A percentile compares a stretch with the other conserved stretches of the same genome.
Evolutionary conservation across 1,140 invertebrate genomes (phyloP).

Genomic region (Oryctes rhinoceros): DNA sequence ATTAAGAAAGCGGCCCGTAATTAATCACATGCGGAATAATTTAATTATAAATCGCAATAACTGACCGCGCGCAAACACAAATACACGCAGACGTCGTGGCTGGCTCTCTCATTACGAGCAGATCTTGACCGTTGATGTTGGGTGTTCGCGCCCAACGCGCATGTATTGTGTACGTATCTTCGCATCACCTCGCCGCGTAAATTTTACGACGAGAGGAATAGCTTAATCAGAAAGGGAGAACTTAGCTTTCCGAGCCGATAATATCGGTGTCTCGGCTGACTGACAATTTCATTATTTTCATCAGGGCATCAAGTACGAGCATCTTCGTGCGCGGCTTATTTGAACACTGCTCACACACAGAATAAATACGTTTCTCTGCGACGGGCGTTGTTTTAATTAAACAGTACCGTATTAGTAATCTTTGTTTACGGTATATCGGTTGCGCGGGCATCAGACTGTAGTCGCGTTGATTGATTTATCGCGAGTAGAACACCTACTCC

Average conservation of each 20-base stretch:
- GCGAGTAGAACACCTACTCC: not conserved
- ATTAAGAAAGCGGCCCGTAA: slow-evolving; percentile 33
- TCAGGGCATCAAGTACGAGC: not conserved
- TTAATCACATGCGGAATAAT: slow-evolving; percentile 33
- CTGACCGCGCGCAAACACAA: not conserved
- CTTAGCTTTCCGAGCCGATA: slow-evolving; percentile 29
- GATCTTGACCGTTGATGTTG: not conserved
- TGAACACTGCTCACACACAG: not conserved
- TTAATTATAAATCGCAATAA: slow-evolving; percentile 37
- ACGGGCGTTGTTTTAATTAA: not conserved
- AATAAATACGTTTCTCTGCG: not conserved
- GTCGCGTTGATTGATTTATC: not conserved
- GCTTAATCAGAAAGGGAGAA: not conserved
- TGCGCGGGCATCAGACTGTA: not conserved
- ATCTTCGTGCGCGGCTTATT: not conserved
- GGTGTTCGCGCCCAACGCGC: not conserved
- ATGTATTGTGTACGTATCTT: not conserved
- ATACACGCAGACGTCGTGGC: not conserved
- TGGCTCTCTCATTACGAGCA: not conserved
- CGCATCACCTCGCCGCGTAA: not conserved
- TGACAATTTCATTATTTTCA: slow-evolving; percentile 49
- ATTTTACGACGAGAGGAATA: not conserved
- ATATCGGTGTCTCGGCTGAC: slow-evolving; percentile 44
- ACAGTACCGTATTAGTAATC: not conserved
- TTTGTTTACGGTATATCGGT: not conserved